These are phyloP conservation scores for Syndactyla subalaris DNA, from an alignment of 2,797 vertebrate species.

Conservation along the genomic window DNA sequence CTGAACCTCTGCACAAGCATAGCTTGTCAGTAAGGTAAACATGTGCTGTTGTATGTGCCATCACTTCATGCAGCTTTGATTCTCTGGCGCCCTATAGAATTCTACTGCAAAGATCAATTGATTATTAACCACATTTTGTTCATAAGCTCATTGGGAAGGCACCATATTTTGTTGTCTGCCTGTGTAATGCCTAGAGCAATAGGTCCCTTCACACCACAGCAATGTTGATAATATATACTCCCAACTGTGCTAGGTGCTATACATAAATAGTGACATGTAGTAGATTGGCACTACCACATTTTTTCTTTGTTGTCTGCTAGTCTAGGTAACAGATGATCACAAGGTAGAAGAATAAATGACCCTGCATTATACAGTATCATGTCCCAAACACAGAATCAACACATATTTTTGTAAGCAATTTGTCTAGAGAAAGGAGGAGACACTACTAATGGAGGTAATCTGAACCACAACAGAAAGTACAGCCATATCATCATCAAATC, in stretches of 20 bases:
- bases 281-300: not conserved
- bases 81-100: not conserved
- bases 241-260: slow-evolving; percentile 48
- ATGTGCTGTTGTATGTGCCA: not conserved
- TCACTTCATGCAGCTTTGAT: not conserved
- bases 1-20: not conserved
- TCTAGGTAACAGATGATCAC: slow-evolving; percentile 47
- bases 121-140: slow-evolving; percentile 12
- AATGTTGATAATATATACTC: slow-evolving; percentile 35
- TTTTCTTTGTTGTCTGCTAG: slow-evolving; percentile 16
- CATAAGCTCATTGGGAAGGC: slow-evolving; percentile 10
- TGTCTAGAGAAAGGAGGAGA: not conserved
- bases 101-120: not conserved
- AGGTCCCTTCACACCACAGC: slow-evolving; percentile 53
- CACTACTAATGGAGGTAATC: not conserved
- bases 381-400: not conserved
- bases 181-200: slow-evolving; percentile 34
- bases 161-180: slow-evolving; percentile 39
- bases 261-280: slow-evolving; percentile 9
- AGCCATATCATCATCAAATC: not conserved
- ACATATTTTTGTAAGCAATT: not conserved
- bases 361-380: not conserved
- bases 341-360: not conserved
- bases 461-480: not conserved
- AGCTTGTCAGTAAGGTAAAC: not conserved